A percentile compares a stretch with the other conserved stretches of the same genome.
Conservation (phyloP, 2,797 vertebrate genomes). For the Pangasius macronema region DNA sequence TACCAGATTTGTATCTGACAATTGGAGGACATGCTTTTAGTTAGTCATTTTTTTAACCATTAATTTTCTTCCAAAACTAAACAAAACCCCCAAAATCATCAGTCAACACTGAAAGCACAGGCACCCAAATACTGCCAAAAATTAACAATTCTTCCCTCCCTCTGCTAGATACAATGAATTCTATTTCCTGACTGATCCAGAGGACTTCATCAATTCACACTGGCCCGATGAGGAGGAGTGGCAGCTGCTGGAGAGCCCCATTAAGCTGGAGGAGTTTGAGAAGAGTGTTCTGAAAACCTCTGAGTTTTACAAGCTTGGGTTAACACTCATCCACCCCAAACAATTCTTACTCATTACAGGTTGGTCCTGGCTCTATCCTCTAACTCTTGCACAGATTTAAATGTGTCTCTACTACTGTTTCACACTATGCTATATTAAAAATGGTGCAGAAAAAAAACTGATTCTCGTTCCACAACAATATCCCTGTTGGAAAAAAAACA, state of each 20-base stretch:
- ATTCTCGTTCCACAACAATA: neutral
- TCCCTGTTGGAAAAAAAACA: neutral
- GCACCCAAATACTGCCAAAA: neutral
- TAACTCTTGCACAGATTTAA: neutral
- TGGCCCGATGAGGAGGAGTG: conserved; percentile 64
- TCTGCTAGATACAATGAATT: conserved; percentile 63
- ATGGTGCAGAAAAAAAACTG: neutral
- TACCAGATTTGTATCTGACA: neutral
- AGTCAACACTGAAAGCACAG: neutral
- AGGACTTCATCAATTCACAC: conserved; percentile 66
- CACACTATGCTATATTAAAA: neutral
- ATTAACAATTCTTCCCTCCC: neutral
- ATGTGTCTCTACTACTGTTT: neutral
- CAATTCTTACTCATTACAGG: conserved; percentile 63
- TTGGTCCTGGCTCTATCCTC: conserved; percentile 11
- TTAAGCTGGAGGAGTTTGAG: conserved; percentile 59
- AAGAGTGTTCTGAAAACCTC: conserved; percentile 64
- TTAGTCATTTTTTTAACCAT: neutral
- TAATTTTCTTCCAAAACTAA: neutral
- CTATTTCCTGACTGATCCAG: conserved; percentile 68
- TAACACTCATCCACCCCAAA: conserved; percentile 64
- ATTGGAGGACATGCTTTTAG: neutral
- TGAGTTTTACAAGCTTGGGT: conserved; percentile 63
- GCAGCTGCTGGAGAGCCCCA: conserved; percentile 61
- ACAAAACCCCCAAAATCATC: neutral